These are phyloP conservation scores for Nibea albiflora DNA, from an alignment of 2,113 vertebrate species.

Conservation along the genomic window DNA sequence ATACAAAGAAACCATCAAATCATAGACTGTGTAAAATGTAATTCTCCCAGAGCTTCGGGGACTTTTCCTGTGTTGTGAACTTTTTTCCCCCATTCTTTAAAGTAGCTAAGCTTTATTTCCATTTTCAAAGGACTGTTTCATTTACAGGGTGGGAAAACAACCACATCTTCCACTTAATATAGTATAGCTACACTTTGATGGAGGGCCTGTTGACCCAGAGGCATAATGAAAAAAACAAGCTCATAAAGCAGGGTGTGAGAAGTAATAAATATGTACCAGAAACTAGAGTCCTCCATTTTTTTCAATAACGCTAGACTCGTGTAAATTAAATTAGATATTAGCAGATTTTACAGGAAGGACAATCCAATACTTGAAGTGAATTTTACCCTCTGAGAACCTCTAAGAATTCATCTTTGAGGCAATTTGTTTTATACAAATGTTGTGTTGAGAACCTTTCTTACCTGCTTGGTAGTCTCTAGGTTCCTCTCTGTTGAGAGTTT, in stretches of 20 bases:
- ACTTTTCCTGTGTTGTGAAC: background rate
- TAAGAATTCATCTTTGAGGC: background rate
- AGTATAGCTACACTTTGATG: background rate
- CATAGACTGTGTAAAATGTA: background rate
- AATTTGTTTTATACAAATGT: background rate
- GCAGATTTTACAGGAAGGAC: background rate
- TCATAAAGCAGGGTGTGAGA: constrained; percentile 26
- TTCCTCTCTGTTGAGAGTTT: constrained; percentile 23
- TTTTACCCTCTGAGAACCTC: background rate
- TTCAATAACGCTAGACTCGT: background rate
- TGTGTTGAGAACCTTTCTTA: constrained; percentile 24
- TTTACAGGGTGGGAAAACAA: constrained; percentile 40
- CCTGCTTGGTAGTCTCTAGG: constrained; percentile 75
- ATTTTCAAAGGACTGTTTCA: background rate
- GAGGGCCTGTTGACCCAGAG: constrained; percentile 1
- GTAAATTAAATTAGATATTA: background rate
- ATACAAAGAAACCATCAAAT: background rate
- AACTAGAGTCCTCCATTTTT: background rate
- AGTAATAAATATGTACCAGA: too few species aligned
- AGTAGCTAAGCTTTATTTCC: constrained; percentile 2
- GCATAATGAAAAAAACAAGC: constrained; percentile 12
- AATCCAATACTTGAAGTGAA: background rate
- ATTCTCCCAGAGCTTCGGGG: background rate
- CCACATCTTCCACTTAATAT: constrained; percentile 15
- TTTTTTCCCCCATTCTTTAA: background rate